These are phyloP conservation scores for Apoda limacodes DNA, from an alignment of 2,888 invertebrate genomes.

Conservation along the genomic window DNA sequence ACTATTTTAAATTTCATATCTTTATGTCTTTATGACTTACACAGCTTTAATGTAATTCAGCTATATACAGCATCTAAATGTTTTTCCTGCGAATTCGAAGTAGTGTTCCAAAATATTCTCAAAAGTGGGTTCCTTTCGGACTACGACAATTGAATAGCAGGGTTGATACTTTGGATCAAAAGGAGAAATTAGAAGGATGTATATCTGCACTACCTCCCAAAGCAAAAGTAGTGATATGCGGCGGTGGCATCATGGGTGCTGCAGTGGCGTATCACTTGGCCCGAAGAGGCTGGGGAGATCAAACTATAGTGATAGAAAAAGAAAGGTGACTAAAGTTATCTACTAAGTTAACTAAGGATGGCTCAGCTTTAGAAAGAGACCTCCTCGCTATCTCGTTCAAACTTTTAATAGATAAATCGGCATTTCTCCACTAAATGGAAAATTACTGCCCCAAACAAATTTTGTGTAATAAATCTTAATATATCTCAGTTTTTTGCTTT, in stretches of 20 bases:
- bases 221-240: slow-evolving; percentile 86
- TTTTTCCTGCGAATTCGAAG: too few relatives aligned
- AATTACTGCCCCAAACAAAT: too few relatives aligned
- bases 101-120: slow-evolving; percentile 21
- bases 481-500: too few relatives aligned
- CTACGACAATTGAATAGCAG: slow-evolving; percentile 31
- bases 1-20: too few relatives aligned
- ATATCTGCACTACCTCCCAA: slow-evolving; percentile 46
- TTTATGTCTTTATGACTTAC: too few relatives aligned
- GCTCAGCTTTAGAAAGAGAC: too few relatives aligned
- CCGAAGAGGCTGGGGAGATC: slow-evolving; percentile 82
- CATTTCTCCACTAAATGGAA: too few relatives aligned
- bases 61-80: too few relatives aligned
- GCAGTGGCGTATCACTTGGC: slow-evolving; percentile 93
- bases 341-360: slow-evolving; percentile 3
- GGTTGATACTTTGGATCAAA: slow-evolving; percentile 38
- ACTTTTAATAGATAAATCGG: slow-evolving; percentile 2
- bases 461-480: too few relatives aligned
- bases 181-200: slow-evolving; percentile 42
- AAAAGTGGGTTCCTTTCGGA: slow-evolving; percentile 22
- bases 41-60: too few relatives aligned
- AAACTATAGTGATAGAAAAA: slow-evolving; percentile 88
- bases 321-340: slow-evolving; percentile 71
- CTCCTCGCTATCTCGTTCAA: too few relatives aligned
- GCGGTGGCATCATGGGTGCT: slow-evolving; percentile 92